These are phyloP conservation scores for Pachliopta kotzebuea DNA, from an alignment of 2,888 invertebrate genomes.

Conservation along the genomic window DNA sequence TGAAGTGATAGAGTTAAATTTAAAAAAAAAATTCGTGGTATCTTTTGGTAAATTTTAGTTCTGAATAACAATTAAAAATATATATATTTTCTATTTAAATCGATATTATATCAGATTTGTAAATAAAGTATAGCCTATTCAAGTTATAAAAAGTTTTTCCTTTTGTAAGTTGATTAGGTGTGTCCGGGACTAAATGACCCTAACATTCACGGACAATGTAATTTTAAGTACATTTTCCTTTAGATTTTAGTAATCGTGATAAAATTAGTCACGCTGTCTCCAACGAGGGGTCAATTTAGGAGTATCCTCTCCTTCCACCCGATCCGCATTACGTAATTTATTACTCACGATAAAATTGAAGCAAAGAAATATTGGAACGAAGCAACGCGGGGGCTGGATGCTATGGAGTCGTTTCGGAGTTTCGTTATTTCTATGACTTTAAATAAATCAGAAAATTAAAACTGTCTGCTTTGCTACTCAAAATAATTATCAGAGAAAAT, in stretches of 20 bases:
- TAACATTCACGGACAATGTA: conserved; percentile 72
- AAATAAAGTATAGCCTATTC: background rate
- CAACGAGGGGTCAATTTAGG: conserved; percentile 69
- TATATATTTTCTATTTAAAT: no score
- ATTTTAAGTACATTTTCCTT: conserved; percentile 65
- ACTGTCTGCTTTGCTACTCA: no score
- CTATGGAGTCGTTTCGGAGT: no score
- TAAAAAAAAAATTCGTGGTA: no score
- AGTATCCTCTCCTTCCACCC: conserved; percentile 26
- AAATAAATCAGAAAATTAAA: no score
- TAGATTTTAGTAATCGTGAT: conserved; percentile 66
- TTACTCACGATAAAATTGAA: conserved; percentile 24
- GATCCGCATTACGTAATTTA: conserved; percentile 27
- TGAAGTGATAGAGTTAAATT: no score
- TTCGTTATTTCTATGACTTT: no score
- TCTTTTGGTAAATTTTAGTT: no score
- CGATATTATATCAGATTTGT: background rate
- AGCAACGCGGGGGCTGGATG: no score
- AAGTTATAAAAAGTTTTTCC: conserved; percentile 5
- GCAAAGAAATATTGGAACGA: no score
- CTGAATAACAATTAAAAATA: no score
- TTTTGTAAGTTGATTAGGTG: conserved; percentile 50
- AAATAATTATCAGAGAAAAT: no score
- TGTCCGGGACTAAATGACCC: conserved; percentile 69
- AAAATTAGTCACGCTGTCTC: conserved; percentile 64